These are phyloP conservation scores for Leptinotarsa undecemlineata DNA, from an alignment of 1,140 invertebrate species.

Conservation along the genomic window DNA sequence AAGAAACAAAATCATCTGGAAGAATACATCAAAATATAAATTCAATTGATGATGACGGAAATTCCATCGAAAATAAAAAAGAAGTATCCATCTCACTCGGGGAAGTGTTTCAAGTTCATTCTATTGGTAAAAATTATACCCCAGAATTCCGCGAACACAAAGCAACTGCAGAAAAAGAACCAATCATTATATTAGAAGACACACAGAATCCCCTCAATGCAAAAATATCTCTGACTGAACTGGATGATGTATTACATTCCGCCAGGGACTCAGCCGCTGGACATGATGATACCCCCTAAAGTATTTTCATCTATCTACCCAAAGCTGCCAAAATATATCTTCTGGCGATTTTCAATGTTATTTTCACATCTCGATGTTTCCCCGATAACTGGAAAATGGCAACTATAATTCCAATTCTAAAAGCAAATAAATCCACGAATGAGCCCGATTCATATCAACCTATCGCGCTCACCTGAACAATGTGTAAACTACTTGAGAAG, in stretches of 20 bases:
- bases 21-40: neutral
- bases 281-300: neutral
- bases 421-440: neutral
- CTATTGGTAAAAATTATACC: neutral
- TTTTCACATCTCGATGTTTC: neutral
- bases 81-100: neutral
- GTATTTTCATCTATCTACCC: neutral
- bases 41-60: neutral
- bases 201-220: neutral
- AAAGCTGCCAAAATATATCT: too few relatives aligned
- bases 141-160: neutral
- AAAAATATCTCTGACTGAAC: neutral
- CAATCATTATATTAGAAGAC: neutral
- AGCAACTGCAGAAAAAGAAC: neutral
- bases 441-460: neutral
- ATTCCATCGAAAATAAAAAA: neutral
- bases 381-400: neutral
- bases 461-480: neutral
- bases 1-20: constrained; percentile 12
- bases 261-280: neutral
- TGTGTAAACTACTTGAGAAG: neutral
- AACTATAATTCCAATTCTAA: neutral
- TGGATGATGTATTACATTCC: neutral
- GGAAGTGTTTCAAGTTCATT: too few relatives aligned
- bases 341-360: neutral